Evolutionary conservation across 2,888 invertebrate species (phyloP).

Genomic region (Ellobium chinense): DNA sequence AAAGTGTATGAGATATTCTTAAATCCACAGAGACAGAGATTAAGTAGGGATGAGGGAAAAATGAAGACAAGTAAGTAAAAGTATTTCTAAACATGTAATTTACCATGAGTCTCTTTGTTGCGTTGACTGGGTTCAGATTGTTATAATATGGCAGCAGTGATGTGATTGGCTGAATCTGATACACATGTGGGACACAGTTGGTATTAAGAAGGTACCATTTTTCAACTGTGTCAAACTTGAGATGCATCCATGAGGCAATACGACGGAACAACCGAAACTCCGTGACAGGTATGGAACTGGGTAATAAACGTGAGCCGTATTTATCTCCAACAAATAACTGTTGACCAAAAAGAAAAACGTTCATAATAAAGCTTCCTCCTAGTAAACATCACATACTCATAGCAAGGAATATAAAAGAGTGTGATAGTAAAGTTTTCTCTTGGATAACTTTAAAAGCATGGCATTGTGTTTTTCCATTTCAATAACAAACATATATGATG

Average conservation of each 20-base stretch:
- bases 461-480: too few species aligned
- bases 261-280: conserved; percentile 68
- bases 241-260: conserved; percentile 58
- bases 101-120: conserved; percentile 57
- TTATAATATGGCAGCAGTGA: conserved; percentile 62
- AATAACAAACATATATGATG: too few species aligned
- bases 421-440: too few species aligned
- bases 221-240: conserved; percentile 61
- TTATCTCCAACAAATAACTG: conserved; percentile 76
- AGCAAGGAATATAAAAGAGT: too few species aligned
- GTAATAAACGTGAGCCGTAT: conserved; percentile 75
- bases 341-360: conserved; percentile 8
- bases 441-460: too few species aligned
- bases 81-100: background rate
- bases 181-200: conserved; percentile 71
- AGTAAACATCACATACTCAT: too few species aligned
- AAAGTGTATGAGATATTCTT: too few species aligned
- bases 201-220: conserved; percentile 73
- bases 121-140: conserved; percentile 61
- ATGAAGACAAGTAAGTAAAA: background rate
- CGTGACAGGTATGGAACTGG: conserved; percentile 65
- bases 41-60: too few species aligned
- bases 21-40: too few species aligned
- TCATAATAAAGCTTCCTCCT: too few species aligned
- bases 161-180: conserved; percentile 79